Base-by-base conservation (phyloP, 1,140 invertebrate species). In the Amphibalanus amphitrite region DNA sequence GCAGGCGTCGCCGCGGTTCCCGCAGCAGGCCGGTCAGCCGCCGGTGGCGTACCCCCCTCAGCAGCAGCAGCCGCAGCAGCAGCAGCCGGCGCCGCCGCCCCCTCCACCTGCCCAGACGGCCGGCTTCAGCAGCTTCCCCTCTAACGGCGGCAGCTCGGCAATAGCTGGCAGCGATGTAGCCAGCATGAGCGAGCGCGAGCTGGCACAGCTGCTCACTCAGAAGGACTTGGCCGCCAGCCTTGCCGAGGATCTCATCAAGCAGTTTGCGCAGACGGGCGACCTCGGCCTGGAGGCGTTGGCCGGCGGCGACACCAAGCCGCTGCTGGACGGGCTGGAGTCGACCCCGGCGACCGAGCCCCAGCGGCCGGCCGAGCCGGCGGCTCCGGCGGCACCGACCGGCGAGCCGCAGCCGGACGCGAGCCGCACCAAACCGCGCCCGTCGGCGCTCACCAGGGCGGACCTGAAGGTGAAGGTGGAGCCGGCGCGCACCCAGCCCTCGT, bases 181-280 rank as follows among this genome's bases (percentile, higher is more conserved):
- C 6, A 59, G 23, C 47, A 59, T 59, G 47, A 59, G 47, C 47
- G 47, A 59, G 47, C 47, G 47, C 47, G 47, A 59, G 47, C 47
- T 59, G 65, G 65, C 65, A 3, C 65, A 67, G 65, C 28, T 67
- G 65, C 28, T 67, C n/a, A 67, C 65, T 8, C 65, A 67, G 65
- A 67, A 67, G 28, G 65, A 67, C 65, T 26, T 67, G 65, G 65
- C 65, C 65, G 65, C 65, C 65, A 67, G 65, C 28, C 65, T 67
- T 1, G 65, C 65, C 17, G 75, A 76, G 68, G 75, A 76, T 71
- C 73, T 76, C 23, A 76, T 76, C 69, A 72, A 74, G 71, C 74
- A 75, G 65, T 71, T 76, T 20, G 71, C 73, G 29, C 74, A 76
- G 70, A 71, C 72, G n/a, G 73, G 74, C 29, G 75, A 76, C 64